Evolutionary conservation across 2,113 vertebrate species (phyloP).

Genomic region (Syngnathus typhle): DNA sequence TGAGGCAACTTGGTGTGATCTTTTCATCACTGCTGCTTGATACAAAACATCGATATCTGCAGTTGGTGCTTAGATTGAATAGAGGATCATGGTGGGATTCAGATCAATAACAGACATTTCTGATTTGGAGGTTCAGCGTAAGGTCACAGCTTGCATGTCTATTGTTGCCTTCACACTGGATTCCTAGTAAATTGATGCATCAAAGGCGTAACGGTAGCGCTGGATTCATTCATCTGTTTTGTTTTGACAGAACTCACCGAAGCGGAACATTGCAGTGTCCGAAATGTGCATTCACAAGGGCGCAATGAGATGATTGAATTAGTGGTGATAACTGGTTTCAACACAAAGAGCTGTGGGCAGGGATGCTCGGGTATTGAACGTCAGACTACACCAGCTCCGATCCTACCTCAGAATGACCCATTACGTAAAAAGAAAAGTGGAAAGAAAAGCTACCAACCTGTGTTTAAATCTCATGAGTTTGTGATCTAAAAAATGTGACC

Average conservation of each 20-base stretch:
- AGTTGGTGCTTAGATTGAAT: conserved; percentile 21
- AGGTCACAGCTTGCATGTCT: not conserved
- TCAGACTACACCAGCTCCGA: not conserved
- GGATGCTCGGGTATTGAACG: not conserved
- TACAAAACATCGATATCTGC: conserved; percentile 28
- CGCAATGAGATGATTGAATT: not conserved
- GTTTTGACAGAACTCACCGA: not conserved
- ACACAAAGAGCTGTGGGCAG: not conserved
- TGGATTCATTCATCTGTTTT: not conserved
- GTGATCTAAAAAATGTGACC: not conserved
- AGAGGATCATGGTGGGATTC: not conserved
- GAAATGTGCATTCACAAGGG: not conserved
- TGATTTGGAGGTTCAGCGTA: not conserved
- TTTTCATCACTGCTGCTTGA: conserved; percentile 42
- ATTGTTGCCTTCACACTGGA: not conserved
- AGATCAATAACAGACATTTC: not conserved
- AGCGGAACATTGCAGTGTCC: not conserved
- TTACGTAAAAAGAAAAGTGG: not conserved
- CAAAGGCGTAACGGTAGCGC: not conserved
- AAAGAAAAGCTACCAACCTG: not conserved
- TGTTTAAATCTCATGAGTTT: not conserved
- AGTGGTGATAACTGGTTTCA: not conserved
- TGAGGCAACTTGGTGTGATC: conserved; percentile 38
- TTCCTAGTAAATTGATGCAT: not conserved
- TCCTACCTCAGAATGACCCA: not conserved